These are phyloP conservation scores for Sapajus apella DNA, from an alignment of 2,113 vertebrate genomes.

Conservation along the genomic window DNA sequence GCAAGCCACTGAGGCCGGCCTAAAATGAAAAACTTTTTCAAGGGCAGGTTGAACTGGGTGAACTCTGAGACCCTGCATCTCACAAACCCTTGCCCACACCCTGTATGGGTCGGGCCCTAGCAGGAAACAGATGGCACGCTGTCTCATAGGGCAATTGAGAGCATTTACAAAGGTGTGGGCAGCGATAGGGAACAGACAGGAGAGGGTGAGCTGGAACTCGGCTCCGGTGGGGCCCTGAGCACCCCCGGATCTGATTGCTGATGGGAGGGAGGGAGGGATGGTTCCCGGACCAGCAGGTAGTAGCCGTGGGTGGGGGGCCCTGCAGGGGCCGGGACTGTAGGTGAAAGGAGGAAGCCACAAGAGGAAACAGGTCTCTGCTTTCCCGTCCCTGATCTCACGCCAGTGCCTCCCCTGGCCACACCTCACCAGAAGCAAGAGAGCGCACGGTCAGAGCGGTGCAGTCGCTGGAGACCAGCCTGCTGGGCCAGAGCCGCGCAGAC, in stretches of 20 bases:
- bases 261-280: too few relatives aligned
- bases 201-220: neutral
- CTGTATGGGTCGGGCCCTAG: fast-evolving
- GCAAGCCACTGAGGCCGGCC: too few relatives aligned
- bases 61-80: neutral
- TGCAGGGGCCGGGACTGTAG: neutral
- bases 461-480: neutral
- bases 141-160: neutral
- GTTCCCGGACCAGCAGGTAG: neutral
- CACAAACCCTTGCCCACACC: neutral
- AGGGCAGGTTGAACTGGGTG: neutral
- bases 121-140: slow-evolving; percentile 41
- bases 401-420: neutral
- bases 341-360: neutral
- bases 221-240: neutral
- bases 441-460: neutral
- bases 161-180: slow-evolving; percentile 26
- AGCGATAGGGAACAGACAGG: neutral
- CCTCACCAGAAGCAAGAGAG: neutral
- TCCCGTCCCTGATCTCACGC: neutral
- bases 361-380: neutral
- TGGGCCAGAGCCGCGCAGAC: neutral
- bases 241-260: neutral
- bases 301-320: neutral
- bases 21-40: too few relatives aligned